Evolutionary conservation across 2,888 invertebrate genomes (phyloP), one percentile per base, ranked within the genome.

Genomic region (Seladonia tumulorum): DNA sequence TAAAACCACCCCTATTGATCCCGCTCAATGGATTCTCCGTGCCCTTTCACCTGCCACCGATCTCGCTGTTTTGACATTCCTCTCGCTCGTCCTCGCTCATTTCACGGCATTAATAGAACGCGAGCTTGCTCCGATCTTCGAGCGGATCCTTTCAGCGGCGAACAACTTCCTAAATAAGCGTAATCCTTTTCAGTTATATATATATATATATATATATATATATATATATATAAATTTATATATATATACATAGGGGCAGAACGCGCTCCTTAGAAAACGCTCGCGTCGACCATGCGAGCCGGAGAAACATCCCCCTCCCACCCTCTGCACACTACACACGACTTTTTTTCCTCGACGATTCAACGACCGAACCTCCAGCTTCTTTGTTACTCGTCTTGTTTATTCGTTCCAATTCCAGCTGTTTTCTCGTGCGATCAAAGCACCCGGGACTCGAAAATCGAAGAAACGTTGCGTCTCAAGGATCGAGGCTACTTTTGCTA

Each of bases 11-110:
- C 83, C 91, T 90, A 92, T 91, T 93, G 92, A 91, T 91, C 88
- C 86, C 85, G 83, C 87, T 92, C 90, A 91, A 92, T 91, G 87
- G 89, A 89, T 86, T 82, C 87, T n/a, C 74, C 66, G 68, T 87
- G 87, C 85, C 91, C 87, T 92, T 91, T 92, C 84, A 87, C 89
- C 81, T 91, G 89, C 89, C 88, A 89, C 77, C 83, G 88, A 87
- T 88, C 80, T 88, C 88, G 83, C 79, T 93, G 91, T 93, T 93
- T 92, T 93, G 93, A 93, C 93, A 89, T 93, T 86, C 81, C 88
- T 88, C 86, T 85, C 88, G 82, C 87, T 90, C 88, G 86, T 87
- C 89, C 88, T 87, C 86, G 80, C 80, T 81, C 77, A 77, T 82
- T 79, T 79, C 77, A 77, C 87, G 78, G 79, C 85, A 87, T 88